Conservation (phyloP, 1,140 invertebrate genomes). For the Anagrus nilaparvatae region DNA sequence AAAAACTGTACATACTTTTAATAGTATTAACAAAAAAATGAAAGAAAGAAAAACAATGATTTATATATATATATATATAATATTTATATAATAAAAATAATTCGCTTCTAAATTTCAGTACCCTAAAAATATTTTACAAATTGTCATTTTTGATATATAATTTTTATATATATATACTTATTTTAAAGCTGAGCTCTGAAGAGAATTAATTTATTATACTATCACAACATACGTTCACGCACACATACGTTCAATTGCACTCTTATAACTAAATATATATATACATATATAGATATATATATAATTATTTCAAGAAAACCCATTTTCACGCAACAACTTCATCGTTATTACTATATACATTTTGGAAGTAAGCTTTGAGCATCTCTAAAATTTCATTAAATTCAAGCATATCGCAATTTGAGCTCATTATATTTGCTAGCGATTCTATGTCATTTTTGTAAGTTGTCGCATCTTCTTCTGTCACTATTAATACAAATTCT, state of each 20-base stretch:
- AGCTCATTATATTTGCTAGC: conserved; percentile 16
- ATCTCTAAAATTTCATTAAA: conserved; percentile 17
- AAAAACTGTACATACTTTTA: conserved; percentile 15
- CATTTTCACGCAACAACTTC: conserved; percentile 12
- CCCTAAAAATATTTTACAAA: too few species aligned
- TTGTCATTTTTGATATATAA: too few species aligned
- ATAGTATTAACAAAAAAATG: conserved; percentile 14
- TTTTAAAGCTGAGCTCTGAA: conserved; percentile 9
- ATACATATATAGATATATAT: conserved; percentile 7
- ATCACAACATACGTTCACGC: neutral
- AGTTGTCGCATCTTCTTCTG: conserved; percentile 16
- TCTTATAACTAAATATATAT: conserved; percentile 8
- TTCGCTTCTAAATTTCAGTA: too few species aligned
- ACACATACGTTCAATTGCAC: conserved; percentile 1
- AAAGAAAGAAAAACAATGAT: conserved; percentile 13
- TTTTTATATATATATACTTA: conserved; percentile 4
- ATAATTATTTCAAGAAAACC: too few species aligned
- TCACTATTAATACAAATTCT: conserved; percentile 16
- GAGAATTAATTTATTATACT: conserved; percentile 2
- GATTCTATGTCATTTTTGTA: conserved; percentile 16
- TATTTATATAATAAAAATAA: conserved; percentile 14
- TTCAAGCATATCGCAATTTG: conserved; percentile 12
- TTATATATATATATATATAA: too few species aligned
- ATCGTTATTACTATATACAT: conserved; percentile 15
- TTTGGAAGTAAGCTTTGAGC: conserved; percentile 15